phyloP scores from a whole-genome alignment of 2,113 vertebrate species.

The Gymnogyps californianus region DNA sequence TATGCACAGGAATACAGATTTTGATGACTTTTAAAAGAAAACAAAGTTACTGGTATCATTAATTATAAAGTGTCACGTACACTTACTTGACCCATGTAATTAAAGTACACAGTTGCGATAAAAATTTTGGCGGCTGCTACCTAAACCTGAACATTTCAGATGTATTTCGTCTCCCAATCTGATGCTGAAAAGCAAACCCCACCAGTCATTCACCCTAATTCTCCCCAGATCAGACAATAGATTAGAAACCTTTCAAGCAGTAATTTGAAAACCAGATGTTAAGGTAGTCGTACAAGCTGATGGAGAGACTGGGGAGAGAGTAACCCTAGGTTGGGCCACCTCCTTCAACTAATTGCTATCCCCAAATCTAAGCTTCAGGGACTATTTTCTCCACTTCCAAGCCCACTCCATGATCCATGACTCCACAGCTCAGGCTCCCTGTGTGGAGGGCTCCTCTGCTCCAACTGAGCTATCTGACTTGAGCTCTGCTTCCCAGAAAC shows the following conservation, averaged over 20 bases:
- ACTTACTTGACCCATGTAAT: not conserved
- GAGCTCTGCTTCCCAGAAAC: not conserved
- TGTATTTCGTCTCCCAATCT: not conserved
- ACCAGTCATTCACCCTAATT: not conserved
- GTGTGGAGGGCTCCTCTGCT: not conserved
- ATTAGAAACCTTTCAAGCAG: not conserved
- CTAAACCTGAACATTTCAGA: not conserved
- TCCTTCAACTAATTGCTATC: not conserved
- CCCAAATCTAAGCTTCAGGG: not conserved
- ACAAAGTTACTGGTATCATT: not conserved
- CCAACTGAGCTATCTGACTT: not conserved
- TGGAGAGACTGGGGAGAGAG: not conserved
- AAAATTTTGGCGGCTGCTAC: not conserved
- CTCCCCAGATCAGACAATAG: not conserved
- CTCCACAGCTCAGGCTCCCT: not conserved
- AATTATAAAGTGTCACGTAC: not conserved
- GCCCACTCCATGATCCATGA: not conserved
- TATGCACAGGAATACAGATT: not conserved
- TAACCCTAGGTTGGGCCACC: not conserved
- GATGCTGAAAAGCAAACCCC: not conserved
- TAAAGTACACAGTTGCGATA: not conserved
- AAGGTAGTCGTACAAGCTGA: not conserved
- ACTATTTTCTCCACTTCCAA: not conserved
- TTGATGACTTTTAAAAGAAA: not conserved
- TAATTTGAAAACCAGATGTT: not conserved